Percentiles rank a stretch among this genome's conserved stretches.
phyloP scores from a whole-genome alignment of 2,113 vertebrate species.

The Hemichromis elongatus region DNA sequence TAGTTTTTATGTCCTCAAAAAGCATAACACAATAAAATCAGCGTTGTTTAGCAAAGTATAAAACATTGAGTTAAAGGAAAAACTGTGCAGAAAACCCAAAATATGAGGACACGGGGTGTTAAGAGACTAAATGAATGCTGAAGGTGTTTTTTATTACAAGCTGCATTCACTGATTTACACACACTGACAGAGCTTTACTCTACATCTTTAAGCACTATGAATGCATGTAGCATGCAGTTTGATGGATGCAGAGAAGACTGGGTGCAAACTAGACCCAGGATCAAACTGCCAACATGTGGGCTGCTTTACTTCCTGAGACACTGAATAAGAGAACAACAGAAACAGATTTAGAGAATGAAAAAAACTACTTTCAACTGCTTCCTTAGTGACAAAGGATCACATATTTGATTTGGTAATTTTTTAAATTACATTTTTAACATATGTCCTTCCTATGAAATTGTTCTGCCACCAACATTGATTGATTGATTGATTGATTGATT shows the following conservation, averaged over 20 bases:
- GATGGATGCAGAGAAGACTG: neutral
- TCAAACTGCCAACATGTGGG: neutral
- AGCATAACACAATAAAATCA: neutral
- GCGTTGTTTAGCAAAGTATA: neutral
- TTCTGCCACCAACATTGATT: neutral
- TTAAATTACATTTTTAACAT: accelerated
- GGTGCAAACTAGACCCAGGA: neutral
- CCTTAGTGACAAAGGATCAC: neutral
- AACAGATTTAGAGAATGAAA: neutral
- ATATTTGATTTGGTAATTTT: neutral
- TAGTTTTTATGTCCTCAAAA: neutral
- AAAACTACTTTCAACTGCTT: neutral
- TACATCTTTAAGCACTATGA: neutral
- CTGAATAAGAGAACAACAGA: neutral
- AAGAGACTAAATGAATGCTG: neutral
- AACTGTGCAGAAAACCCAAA: neutral
- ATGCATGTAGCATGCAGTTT: neutral
- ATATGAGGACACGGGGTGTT: neutral
- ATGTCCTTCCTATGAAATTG: neutral
- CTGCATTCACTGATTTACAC: neutral
- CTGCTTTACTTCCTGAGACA: neutral
- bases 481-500: no score
- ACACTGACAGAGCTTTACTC: neutral
- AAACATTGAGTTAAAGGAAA: neutral
- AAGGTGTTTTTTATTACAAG: neutral